Evolutionary conservation across 1,140 invertebrate species (phyloP).

Genomic region (Rhyacophila brunnea): DNA sequence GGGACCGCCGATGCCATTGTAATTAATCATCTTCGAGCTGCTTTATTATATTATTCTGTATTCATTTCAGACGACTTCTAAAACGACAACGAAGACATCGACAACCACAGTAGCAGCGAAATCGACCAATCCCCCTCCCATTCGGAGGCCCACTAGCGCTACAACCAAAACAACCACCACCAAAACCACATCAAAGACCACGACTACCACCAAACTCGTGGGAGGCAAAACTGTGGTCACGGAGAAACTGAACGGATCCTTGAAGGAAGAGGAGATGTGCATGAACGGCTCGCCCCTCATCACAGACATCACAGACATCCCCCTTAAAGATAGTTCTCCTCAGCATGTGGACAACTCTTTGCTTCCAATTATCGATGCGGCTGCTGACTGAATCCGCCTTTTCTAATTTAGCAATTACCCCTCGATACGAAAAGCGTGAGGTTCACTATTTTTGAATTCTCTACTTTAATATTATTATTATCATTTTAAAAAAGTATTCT

Average conservation of each 20-base stretch:
- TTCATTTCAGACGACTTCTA: conserved; percentile 31
- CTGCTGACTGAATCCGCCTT: conserved; percentile 25
- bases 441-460: too few relatives aligned
- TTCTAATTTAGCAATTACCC: conserved; percentile 11
- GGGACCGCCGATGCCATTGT: too few relatives aligned
- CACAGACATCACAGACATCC: conserved; percentile 42
- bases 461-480: conserved; percentile 19
- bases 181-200: conserved; percentile 40
- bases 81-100: conserved; percentile 26
- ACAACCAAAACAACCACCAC: conserved; percentile 47
- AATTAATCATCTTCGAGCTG: too few relatives aligned
- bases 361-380: conserved; percentile 48
- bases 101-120: conserved; percentile 36
- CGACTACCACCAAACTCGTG: conserved; percentile 20
- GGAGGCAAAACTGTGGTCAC: conserved; percentile 31
- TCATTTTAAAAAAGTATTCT: conserved; percentile 11
- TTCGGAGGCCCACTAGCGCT: conserved; percentile 29
- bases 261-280: conserved; percentile 31
- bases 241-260: conserved; percentile 22
- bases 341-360: conserved; percentile 45
- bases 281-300: conserved; percentile 38
- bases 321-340: conserved; percentile 41
- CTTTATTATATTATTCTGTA: too few relatives aligned
- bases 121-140: conserved; percentile 40
- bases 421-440: neutral